Conservation (phyloP, 2,113 vertebrate species). For the Peromyscus leucopus region DNA sequence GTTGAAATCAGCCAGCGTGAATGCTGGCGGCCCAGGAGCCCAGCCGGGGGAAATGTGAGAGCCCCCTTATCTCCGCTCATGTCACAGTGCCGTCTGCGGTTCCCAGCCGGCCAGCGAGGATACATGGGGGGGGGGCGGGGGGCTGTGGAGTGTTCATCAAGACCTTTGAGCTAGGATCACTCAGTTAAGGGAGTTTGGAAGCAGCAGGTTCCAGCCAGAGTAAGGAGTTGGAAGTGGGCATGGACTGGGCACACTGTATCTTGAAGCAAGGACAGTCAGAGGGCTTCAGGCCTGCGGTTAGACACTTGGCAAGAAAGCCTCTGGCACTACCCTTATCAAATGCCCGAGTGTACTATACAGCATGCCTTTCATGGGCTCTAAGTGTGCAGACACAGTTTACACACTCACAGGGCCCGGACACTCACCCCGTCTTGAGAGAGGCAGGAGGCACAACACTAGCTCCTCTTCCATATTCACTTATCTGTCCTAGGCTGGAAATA, state of each 20-base stretch:
- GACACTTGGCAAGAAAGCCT: background rate
- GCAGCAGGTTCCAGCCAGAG: constrained; percentile 6
- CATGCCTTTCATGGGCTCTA: background rate
- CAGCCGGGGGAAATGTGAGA: constrained; percentile 80
- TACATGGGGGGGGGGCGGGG: constrained; percentile 59
- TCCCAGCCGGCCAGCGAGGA: constrained; percentile 69
- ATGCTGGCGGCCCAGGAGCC: constrained; percentile 77
- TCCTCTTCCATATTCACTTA: background rate
- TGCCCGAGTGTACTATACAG: background rate
- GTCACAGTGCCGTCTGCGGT: constrained; percentile 77
- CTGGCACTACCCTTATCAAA: background rate
- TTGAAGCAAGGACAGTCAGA: background rate
- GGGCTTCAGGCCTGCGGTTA: background rate
- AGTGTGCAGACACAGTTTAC: background rate
- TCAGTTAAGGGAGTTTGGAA: background rate
- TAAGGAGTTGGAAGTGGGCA: background rate
- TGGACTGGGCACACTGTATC: background rate
- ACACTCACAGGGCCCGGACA: background rate
- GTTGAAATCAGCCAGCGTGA: constrained; percentile 80
- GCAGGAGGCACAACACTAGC: background rate
- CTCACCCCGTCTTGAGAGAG: background rate
- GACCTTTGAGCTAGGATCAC: constrained; percentile 16
- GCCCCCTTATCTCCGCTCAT: constrained; percentile 80
- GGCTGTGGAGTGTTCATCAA: constrained; percentile 31
- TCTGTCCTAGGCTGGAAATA: constrained; percentile 36